Base-by-base conservation (phyloP, 1,140 invertebrate genomes). In the Trichonephila clavipes region DNA sequence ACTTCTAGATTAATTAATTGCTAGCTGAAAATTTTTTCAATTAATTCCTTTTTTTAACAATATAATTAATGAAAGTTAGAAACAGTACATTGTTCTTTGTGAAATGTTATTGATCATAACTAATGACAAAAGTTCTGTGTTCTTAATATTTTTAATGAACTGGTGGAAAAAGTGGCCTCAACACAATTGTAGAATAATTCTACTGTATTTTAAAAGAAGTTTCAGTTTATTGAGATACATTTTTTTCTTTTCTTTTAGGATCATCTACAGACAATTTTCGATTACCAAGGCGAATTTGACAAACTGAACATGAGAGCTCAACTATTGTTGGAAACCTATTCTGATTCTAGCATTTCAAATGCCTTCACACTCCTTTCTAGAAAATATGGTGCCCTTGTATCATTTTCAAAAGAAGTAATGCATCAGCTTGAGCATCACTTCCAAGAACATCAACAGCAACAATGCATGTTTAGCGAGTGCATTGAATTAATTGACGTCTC, bases 201-300 rank as follows among this genome's bases (percentile, higher is more conserved):
- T 51, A 51, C 7, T 51, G 10, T 12, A 51, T 51, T 51, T 51
- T 51, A 10, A 40, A 51, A 12, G 51, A 51, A 51, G 51, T 51
- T 51, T 51, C 51, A 51, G 51, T 51, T 51, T 10, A 51, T 51
- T 51, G 7, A 51, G 10, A 51, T 51, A 10, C 10, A 51, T 51
- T 51, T 51, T 51, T n/a, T 62, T 34, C 90, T 66, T 93, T 61
- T 34, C n/a, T 93, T 95, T 40, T 94, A 96, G 96, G 97, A 97
- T 59, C 97, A 99, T 95, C 96, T 99, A 87, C 98, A 99, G 96
- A 98, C 97, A 3, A 96, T 99, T 21, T 98, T 99, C 95, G 98
- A 98, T 94, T 99, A 98, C 98, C 98, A 99, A 96, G 97, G 97
- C 82, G 98, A 98, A 95, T 96, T 99, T 59, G 98, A 99, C 95